Base-by-base conservation (phyloP, 2,888 invertebrate species). In the Acronicta leporina region DNA sequence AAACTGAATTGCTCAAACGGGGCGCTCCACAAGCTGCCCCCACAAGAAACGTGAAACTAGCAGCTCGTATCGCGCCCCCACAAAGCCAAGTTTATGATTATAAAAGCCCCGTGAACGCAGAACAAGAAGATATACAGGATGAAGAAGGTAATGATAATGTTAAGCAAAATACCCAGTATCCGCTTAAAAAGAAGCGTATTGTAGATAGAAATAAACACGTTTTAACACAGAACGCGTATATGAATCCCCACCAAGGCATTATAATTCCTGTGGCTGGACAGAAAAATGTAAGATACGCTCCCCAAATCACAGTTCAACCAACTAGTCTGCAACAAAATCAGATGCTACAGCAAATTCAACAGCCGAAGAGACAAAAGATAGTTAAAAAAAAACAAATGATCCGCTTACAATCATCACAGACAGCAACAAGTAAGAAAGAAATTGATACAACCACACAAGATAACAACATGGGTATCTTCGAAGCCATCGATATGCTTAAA, bases 401-500 rank as follows among this genome's bases (percentile, higher is more conserved):
- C 1, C 25, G 1, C 10, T 7, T 13, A 4, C 33, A 33, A 30
- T 43, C 42, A 1, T 7, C 25, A 25, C 15, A 44, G 2, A 8
- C 25, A 0, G 7, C 14, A 7, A 0, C n/a, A 14, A 45, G 27
- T 3, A 27, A 3, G 7, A 27, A 27, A 9, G 4, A 45, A 27
- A 5, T 25, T 5, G 13, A n/a, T 8, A 13, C 0, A 27, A 25
- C 16, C 13, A 13, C 16, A 4, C 10, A 3, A 42, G 20, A 20
- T 11, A 42, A 20, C 42, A 25, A 25, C 0, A 13, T 10, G 0
- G 50, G 27, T 10, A 33, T 76, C 0, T 79, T 77, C n/a, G 59
- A 81, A 43, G 75, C 76, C 59, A 49, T 80, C 2, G 69, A 79
- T 35, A 57, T 51, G n/a, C 6, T 60, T 4, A 72, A 75, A 40